Conservation (phyloP, 1,140 invertebrate species). For the Anagrus nilaparvatae region DNA sequence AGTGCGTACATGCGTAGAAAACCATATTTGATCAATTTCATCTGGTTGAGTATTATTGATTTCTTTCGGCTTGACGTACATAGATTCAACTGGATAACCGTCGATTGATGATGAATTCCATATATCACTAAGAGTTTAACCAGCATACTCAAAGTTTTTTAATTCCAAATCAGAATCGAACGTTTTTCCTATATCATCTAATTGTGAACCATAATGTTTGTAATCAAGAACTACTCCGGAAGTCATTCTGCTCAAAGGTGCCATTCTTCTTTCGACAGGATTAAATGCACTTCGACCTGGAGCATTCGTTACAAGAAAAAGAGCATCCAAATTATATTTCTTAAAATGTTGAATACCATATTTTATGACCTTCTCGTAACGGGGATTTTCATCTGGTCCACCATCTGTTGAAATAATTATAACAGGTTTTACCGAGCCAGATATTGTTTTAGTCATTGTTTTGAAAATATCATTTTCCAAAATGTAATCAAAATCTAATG, state of each 20-base stretch:
- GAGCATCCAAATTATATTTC: slow-evolving; percentile 13
- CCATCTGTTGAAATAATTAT: slow-evolving; percentile 32
- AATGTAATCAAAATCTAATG: neutral
- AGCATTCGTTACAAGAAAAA: slow-evolving; percentile 24
- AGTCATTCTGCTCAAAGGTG: slow-evolving; percentile 24
- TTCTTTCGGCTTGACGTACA: too few species aligned
- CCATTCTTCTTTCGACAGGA: slow-evolving; percentile 19
- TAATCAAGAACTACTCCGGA: slow-evolving; percentile 31
- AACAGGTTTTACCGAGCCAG: slow-evolving; percentile 30
- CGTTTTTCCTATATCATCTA: slow-evolving; percentile 30
- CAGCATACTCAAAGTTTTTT: slow-evolving; percentile 20
- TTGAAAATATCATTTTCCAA: neutral
- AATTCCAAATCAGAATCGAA: slow-evolving; percentile 28
- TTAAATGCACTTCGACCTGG: slow-evolving; percentile 22
- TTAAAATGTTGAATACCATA: slow-evolving; percentile 20
- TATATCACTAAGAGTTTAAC: neutral
- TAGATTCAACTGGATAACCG: too few species aligned
- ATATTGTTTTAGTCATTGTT: neutral
- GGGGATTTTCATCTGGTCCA: slow-evolving; percentile 38
- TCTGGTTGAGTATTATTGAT: too few species aligned
- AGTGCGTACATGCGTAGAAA: too few species aligned
- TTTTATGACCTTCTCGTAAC: slow-evolving; percentile 31
- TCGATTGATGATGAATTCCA: too few species aligned
- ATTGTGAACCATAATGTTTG: slow-evolving; percentile 28
- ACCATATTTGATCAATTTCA: too few species aligned